Percentiles rank a stretch among this genome's conserved stretches.
Conservation (phyloP, 2,888 invertebrate species). For the Hydrotaea diabolus region DNA sequence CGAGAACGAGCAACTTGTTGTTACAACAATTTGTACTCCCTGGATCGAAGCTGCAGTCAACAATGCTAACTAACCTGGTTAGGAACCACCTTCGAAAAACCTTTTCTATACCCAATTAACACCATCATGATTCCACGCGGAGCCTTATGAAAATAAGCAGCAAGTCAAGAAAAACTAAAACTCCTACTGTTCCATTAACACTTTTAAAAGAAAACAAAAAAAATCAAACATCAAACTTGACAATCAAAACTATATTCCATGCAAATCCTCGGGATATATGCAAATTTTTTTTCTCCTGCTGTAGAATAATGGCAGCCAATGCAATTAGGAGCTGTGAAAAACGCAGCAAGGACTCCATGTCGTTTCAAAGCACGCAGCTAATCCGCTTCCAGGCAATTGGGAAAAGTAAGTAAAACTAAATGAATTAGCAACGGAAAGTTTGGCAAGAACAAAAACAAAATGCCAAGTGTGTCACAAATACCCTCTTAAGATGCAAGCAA, state of each 20-base stretch:
- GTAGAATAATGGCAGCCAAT: background rate
- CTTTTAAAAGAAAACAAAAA: background rate
- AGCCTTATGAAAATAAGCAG: background rate
- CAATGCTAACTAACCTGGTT: too few species aligned
- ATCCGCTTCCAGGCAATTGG: constrained; percentile 58
- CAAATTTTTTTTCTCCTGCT: constrained; percentile 51
- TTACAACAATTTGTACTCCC: too few species aligned
- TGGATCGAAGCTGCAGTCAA: too few species aligned
- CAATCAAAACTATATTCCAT: background rate
- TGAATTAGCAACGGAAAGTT: constrained; percentile 42
- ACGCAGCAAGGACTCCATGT: constrained; percentile 54
- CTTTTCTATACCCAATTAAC: constrained; percentile 22
- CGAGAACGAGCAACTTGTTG: too few species aligned
- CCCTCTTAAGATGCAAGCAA: constrained; percentile 17
- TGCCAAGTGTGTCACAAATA: constrained; percentile 64
- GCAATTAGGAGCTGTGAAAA: constrained; percentile 67
- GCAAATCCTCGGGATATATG: constrained; percentile 42
- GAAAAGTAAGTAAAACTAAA: constrained; percentile 27
- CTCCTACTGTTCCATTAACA: constrained; percentile 34
- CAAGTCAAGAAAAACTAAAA: background rate
- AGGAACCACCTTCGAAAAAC: too few species aligned
- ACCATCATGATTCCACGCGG: background rate
- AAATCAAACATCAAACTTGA: background rate
- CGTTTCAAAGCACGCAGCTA: constrained; percentile 50
- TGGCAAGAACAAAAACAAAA: constrained; percentile 17